Evolutionary conservation across 2,888 invertebrate species (phyloP).

Genomic region (Cosmopolites sordidus): DNA sequence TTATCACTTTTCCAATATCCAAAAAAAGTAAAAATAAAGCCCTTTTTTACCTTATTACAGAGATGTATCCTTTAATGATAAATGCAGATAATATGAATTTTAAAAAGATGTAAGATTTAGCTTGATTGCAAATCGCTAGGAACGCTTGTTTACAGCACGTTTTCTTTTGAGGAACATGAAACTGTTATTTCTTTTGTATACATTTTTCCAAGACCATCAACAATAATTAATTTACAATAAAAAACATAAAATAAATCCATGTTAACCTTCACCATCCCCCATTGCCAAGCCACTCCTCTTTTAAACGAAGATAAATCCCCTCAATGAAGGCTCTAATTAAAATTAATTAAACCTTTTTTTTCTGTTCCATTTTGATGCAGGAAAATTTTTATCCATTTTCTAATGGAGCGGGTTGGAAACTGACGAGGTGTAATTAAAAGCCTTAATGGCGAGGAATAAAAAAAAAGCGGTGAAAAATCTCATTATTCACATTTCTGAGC

Average conservation of each 20-base stretch:
- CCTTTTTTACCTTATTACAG: not conserved
- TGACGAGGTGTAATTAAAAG: constrained; percentile 1
- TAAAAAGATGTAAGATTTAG: not conserved
- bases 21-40: not conserved
- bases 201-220: too few relatives aligned
- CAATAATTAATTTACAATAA: too few relatives aligned
- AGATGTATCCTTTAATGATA: too few relatives aligned
- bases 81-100: not conserved
- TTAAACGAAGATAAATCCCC: not conserved
- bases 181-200: too few relatives aligned
- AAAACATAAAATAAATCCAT: not conserved
- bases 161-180: too few relatives aligned
- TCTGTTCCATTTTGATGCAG: not conserved
- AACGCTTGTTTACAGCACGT: too few relatives aligned
- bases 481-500: too few relatives aligned
- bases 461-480: not conserved
- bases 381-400: not conserved
- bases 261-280: not conserved
- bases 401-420: constrained; percentile 3
- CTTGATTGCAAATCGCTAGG: too few relatives aligned
- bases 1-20: not conserved
- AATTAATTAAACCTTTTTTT: constrained; percentile 6
- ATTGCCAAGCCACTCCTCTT: not conserved
- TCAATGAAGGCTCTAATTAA: not conserved
- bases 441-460: not conserved